Conservation (phyloP, 1,140 invertebrate species). For the Apolygus lucorum region DNA sequence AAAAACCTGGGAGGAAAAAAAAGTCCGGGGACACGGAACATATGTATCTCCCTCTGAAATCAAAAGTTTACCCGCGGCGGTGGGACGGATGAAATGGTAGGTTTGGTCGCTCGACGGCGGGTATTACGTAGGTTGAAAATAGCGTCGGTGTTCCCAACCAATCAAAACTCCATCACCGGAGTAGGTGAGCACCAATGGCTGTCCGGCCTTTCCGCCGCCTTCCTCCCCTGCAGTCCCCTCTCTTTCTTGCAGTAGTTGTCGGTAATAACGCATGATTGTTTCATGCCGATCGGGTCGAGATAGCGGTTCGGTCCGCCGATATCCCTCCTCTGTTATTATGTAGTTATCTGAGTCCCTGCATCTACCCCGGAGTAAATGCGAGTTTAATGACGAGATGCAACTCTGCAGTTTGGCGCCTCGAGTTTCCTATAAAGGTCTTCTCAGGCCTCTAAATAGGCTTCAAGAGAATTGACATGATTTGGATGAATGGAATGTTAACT, state of each 20-base stretch:
- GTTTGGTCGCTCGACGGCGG: conserved; percentile 1
- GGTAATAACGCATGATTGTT: neutral
- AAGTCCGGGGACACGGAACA: neutral
- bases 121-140: neutral
- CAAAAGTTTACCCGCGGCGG: conserved; percentile 1
- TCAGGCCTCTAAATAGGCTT: too few species aligned
- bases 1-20: neutral
- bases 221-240: neutral
- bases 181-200: neutral
- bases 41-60: conserved; percentile 11
- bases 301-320: neutral
- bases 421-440: too few species aligned
- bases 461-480: too few species aligned
- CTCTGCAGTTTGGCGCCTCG: too few species aligned
- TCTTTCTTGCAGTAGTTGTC: neutral
- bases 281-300: neutral
- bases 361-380: neutral
- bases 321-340: neutral
- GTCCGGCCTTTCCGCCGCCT: neutral
- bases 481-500: too few species aligned
- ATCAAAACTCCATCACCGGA: conserved; percentile 18
- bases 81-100: neutral
- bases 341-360: neutral
- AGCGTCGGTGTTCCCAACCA: conserved; percentile 14
- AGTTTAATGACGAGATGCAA: neutral